Conservation (phyloP, 2,113 vertebrate species). For the Pungitius pungitius region DNA sequence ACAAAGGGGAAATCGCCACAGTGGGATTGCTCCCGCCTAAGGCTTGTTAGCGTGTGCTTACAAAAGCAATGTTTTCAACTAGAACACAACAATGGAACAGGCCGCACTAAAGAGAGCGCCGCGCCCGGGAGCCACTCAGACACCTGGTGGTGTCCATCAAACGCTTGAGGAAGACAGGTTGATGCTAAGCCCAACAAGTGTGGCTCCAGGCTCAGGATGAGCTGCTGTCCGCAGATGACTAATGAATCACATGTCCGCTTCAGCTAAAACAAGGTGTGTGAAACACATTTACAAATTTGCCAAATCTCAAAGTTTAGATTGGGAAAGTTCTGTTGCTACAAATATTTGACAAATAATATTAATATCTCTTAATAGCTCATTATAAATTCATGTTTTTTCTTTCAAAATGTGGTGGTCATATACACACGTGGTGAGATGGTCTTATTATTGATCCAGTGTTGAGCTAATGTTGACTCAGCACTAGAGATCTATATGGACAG, state of each 20-base stretch:
- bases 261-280: too few species aligned
- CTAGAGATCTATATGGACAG: conserved; percentile 63
- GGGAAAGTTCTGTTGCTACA: neutral
- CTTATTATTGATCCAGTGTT: conserved; percentile 66
- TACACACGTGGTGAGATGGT: conserved; percentile 16
- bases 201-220: conserved; percentile 54
- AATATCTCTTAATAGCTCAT: neutral
- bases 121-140: conserved; percentile 50
- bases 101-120: conserved; percentile 22
- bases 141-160: conserved; percentile 60
- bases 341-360: neutral
- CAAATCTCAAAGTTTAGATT: neutral
- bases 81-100: conserved; percentile 42
- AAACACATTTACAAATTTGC: neutral
- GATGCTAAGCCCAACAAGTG: conserved; percentile 45
- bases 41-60: conserved; percentile 42
- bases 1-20: conserved; percentile 31
- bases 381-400: neutral
- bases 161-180: conserved; percentile 40
- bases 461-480: conserved; percentile 74
- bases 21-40: conserved; percentile 22
- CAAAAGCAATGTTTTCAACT: conserved; percentile 36
- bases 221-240: conserved; percentile 18
- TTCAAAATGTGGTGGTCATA: conserved; percentile 6
- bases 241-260: conserved; percentile 11